Percentiles rank a stretch among this genome's conserved stretches.
phyloP scores from a whole-genome alignment of 2,888 invertebrate species.

The Tinea trinotella region DNA sequence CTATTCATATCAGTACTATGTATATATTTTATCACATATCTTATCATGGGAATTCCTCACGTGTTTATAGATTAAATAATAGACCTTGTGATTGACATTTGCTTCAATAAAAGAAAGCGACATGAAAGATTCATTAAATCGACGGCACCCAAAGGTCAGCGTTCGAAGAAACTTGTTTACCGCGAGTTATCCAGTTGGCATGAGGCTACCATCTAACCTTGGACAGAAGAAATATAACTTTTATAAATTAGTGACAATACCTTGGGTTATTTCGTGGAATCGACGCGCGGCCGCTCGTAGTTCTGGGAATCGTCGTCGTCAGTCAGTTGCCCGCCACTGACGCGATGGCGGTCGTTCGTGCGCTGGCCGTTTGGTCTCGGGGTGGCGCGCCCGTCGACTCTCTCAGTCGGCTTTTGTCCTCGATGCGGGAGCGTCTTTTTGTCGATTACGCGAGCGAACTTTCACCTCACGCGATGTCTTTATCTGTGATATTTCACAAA shows the following conservation, averaged over 20 bases:
- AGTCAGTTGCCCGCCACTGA: constrained; percentile 26
- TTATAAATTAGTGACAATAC: constrained; percentile 69
- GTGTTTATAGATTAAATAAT: background rate
- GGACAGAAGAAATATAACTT: constrained; percentile 54
- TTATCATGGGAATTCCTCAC: background rate
- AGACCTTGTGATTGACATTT: background rate
- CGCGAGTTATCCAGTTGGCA: constrained; percentile 22
- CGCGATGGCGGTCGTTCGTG: constrained; percentile 32
- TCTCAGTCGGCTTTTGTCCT: constrained; percentile 48
- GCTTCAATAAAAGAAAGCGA: background rate
- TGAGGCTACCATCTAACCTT: constrained; percentile 37
- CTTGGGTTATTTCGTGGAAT: constrained; percentile 63
- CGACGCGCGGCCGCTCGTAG: constrained; percentile 51
- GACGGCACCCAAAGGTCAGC: constrained; percentile 33
- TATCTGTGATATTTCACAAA: constrained; percentile 58
- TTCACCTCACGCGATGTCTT: constrained; percentile 64
- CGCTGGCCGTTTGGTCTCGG: constrained; percentile 4
- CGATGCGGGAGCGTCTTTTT: constrained; percentile 43
- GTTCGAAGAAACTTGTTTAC: constrained; percentile 29
- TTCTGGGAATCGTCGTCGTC: constrained; percentile 57
- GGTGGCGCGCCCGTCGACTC: constrained; percentile 24
- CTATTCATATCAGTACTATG: too few species aligned
- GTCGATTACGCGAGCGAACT: constrained; percentile 45
- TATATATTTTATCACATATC: background rate
- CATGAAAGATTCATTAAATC: background rate